Evolutionary conservation across 1,140 invertebrate species (phyloP).

Genomic region (Musca domestica): DNA sequence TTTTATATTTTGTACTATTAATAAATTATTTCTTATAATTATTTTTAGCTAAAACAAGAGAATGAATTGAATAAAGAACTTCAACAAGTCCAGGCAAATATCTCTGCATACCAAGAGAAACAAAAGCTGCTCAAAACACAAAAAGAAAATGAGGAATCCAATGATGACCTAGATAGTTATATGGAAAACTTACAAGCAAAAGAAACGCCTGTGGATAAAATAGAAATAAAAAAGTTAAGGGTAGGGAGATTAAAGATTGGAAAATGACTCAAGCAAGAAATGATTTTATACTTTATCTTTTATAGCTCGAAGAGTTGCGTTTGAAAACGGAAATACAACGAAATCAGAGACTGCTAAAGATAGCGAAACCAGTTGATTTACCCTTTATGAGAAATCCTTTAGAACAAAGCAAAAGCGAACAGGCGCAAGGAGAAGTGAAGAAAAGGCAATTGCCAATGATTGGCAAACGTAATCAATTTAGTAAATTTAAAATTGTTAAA

Average conservation of each 20-base stretch:
- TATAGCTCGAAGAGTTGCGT: slow-evolving; percentile 64
- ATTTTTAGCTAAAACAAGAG: slow-evolving; percentile 68
- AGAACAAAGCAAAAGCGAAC: not conserved
- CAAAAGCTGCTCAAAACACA: slow-evolving; percentile 35
- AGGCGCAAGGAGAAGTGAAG: not conserved
- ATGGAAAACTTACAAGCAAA: slow-evolving; percentile 63
- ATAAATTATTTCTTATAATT: not conserved
- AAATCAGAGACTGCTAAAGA: slow-evolving; percentile 69
- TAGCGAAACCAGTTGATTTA: slow-evolving; percentile 70
- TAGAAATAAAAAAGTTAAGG: slow-evolving; percentile 56
- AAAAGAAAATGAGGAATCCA: slow-evolving; percentile 40
- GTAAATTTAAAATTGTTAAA: slow-evolving; percentile 45
- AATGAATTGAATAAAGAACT: slow-evolving; percentile 61
- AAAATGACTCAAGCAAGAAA: not conserved
- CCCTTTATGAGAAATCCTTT: slow-evolving; percentile 54
- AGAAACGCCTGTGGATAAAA: slow-evolving; percentile 55
- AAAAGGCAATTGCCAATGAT: slow-evolving; percentile 48
- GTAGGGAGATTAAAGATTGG: slow-evolving; percentile 36
- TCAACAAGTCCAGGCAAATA: slow-evolving; percentile 59
- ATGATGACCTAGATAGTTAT: slow-evolving; percentile 69
- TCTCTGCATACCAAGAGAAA: slow-evolving; percentile 57
- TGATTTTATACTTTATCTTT: slow-evolving; percentile 23
- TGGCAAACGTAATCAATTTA: slow-evolving; percentile 51
- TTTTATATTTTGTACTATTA: not conserved
- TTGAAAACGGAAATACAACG: slow-evolving; percentile 69